Evolutionary conservation across 2,888 invertebrate genomes (phyloP), one percentile per base, ranked within the genome.

Genomic region (Polymixis lichenea): DNA sequence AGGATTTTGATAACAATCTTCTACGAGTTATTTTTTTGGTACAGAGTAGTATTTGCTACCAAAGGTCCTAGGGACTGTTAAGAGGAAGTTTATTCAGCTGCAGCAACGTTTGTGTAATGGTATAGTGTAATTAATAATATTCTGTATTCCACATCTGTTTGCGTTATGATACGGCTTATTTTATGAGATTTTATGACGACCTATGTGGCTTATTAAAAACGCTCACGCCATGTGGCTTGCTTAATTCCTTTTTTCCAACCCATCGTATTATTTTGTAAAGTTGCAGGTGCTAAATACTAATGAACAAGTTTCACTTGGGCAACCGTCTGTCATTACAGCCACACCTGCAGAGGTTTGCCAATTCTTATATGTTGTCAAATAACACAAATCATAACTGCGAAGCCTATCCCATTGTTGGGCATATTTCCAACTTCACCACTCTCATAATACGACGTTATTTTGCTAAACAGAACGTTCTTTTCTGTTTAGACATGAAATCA

Each of bases 301-400:
- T 55, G 17, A 60, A 46, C 46, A 46, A 61, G 73, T 49, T 61
- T n/a, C 0, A 28, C 19, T 76, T 28, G 17, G 28, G 49, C 19
- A 55, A 49, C 56, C 38, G 4, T n/a, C 1, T 73, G 32, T 28
- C 38, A 28, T 61, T 72, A n/a, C 13, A 61, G 19, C 6, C 11
- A 58, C 61, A 61, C 61, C 49, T 75, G 55, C 13, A 15, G 1
- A 8, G 0, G 8, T 19, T 19, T 5, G n/a, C 19, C 15, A 62
- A 61, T 61, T 25, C n/a, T 22, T n/a, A 32, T 38, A 19, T 49
- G 17, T 61, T 38, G 61, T 25, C 55, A 78, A 82, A 51, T 55
- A 66, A 19, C 6, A 19, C 46, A 43, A 7, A 32, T 55, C 11
- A 46, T 25, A 51, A 43, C 53, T 38, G 49, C 38, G 38, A 66